Evolutionary conservation across 1,140 invertebrate genomes (phyloP).

Genomic region (Rhyzopertha dominica): DNA sequence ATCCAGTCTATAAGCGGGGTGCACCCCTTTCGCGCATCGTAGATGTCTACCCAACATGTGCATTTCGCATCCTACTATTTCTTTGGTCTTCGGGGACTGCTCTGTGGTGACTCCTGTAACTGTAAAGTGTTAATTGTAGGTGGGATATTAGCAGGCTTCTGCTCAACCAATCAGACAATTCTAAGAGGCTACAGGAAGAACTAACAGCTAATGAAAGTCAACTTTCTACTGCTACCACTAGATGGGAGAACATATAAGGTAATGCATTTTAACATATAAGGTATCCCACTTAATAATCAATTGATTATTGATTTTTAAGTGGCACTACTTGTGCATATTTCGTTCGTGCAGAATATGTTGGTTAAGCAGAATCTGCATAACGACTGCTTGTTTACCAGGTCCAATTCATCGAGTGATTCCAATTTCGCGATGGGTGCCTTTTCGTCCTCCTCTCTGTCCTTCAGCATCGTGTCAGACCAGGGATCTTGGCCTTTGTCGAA

Average conservation of each 20-base stretch:
- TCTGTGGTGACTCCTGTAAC: conserved; percentile 39
- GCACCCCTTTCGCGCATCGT: no score
- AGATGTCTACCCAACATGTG: no score
- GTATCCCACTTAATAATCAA: neutral
- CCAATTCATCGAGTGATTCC: conserved; percentile 62
- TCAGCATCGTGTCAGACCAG: conserved; percentile 31
- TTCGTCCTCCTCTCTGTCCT: conserved; percentile 35
- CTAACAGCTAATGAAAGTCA: neutral
- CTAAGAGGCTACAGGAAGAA: neutral
- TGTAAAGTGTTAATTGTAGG: conserved; percentile 8
- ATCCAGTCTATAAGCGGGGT: no score
- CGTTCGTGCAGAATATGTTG: no score
- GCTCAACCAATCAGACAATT: neutral
- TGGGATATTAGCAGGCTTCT: conserved; percentile 1
- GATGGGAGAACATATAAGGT: neutral
- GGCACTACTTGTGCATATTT: no score
- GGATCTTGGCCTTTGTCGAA: conserved; percentile 36
- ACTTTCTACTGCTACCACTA: neutral
- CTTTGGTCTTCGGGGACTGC: conserved; percentile 39
- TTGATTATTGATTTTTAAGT: neutral
- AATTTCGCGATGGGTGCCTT: conserved; percentile 59
- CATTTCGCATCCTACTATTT: conserved; percentile 22
- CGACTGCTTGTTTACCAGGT: conserved; percentile 44
- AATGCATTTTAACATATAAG: no score
- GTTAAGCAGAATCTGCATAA: no score